Conservation (phyloP, 2,888 invertebrate species). For the Apoda limacodes region DNA sequence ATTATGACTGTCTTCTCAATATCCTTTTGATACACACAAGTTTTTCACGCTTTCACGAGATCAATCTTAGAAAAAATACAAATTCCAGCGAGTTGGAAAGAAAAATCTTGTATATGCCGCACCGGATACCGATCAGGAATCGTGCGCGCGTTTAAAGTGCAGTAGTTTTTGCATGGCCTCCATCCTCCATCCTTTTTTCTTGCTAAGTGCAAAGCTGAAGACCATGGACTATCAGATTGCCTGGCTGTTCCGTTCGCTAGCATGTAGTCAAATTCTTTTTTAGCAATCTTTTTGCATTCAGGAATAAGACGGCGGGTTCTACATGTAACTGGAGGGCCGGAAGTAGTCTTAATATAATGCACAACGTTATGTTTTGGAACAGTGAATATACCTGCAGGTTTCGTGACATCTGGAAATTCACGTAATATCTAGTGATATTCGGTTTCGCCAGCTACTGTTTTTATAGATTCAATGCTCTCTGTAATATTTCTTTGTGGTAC, state of each 20-base stretch:
- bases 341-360: constrained; percentile 2
- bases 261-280: constrained; percentile 8
- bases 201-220: constrained; percentile 5
- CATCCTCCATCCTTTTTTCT: constrained; percentile 4
- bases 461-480: constrained; percentile 13
- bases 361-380: background rate
- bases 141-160: constrained; percentile 16
- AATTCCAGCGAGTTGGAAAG: constrained; percentile 6
- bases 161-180: constrained; percentile 5
- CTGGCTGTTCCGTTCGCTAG: constrained; percentile 5
- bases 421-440: constrained; percentile 1
- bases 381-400: background rate
- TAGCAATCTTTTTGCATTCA: background rate
- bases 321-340: too few relatives aligned
- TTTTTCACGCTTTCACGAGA: constrained; percentile 25
- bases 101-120: constrained; percentile 11
- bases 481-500: constrained; percentile 24
- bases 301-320: background rate
- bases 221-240: constrained; percentile 9
- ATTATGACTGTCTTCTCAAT: too few relatives aligned
- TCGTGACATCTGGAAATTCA: background rate
- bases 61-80: constrained; percentile 10
- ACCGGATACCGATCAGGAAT: constrained; percentile 11
- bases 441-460: background rate
- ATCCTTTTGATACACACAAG: too few relatives aligned